A percentile compares a stretch with the other conserved stretches of the same genome.
phyloP scores from a whole-genome alignment of 2,888 invertebrate genomes.

The Tipula vernalis region DNA sequence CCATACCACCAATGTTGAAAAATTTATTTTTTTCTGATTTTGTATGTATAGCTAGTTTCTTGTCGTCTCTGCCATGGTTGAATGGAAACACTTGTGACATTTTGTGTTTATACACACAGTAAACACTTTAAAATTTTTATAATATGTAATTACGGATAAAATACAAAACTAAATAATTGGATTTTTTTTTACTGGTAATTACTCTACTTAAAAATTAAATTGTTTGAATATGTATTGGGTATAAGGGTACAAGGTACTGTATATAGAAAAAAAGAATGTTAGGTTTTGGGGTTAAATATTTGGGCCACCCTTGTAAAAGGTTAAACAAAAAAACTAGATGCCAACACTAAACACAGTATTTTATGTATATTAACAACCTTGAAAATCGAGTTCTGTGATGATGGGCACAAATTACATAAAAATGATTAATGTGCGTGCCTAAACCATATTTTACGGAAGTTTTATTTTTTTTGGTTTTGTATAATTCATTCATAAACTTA shows the following conservation, averaged over 20 bases:
- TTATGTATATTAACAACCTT: no score
- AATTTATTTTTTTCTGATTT: background rate
- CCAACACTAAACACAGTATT: no score
- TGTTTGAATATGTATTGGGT: background rate
- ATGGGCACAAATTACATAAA: background rate
- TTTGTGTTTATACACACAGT: background rate
- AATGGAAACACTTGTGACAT: background rate
- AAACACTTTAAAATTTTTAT: background rate
- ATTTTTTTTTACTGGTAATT: background rate
- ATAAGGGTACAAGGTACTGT: background rate
- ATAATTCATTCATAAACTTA: background rate
- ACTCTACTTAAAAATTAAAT: background rate
- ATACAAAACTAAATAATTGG: background rate
- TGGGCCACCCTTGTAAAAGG: no score
- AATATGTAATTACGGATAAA: background rate
- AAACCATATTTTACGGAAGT: background rate
- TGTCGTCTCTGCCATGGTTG: background rate
- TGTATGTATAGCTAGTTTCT: background rate
- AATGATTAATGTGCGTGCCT: background rate
- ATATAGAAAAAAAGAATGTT: no score
- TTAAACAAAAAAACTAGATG: no score
- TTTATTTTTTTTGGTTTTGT: background rate
- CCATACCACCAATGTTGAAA: constrained; percentile 6
- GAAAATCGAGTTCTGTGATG: no score
- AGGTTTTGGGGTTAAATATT: background rate